Base-by-base conservation (phyloP, 2,113 vertebrate species). In the Dasyornis broadbenti region DNA sequence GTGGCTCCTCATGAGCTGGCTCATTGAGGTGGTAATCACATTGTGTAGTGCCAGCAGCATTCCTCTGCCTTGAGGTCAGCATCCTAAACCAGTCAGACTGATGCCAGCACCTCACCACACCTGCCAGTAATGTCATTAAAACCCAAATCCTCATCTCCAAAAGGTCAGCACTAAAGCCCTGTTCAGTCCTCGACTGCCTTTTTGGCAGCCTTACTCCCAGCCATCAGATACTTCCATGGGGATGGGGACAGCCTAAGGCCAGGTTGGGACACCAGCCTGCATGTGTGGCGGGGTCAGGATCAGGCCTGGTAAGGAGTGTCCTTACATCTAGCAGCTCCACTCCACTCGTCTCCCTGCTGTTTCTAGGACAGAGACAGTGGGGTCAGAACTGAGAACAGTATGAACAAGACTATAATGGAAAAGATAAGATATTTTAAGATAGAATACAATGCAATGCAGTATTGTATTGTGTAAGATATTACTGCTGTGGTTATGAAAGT, bases 31-130 rank as follows among this genome's bases (percentile, higher is more conserved):
- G 20, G 54, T 93, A 90, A 91, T 95, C 72, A 85, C 78, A 53
- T 26, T 0, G 11, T 49, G 54, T 35, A 79, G 35, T 1, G 1
- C 63, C 1, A 13, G 78, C 66, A 88, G 79, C 93, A 93, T 96
- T 95, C 94, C 79, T 95, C 76, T 94, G 85, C 86, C 91, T 88
- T 95, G 94, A 96, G 44, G 47, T 93, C 92, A 96, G 49, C 90
- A 78, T 66, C 76, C 66, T 73, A 87, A 89, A 95, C 50, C 64
- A 40, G 76, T 82, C 79, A 56, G 86, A 50, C 57, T 54, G 57
- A 94, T 95, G 86, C 50, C 91, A 90, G 30, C 69, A 35, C 64
- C 73, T 89, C 13, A 1, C 84, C 83, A 88, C 90, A 75, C 89
- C 92, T 88, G 45, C 54, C 59, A 31, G 5, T 42, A 42, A 35